A percentile compares a stretch with the other conserved stretches of the same genome.
Evolutionary conservation across 1,140 invertebrate genomes (phyloP).

Genomic region (Drosophila parabipectinata): DNA sequence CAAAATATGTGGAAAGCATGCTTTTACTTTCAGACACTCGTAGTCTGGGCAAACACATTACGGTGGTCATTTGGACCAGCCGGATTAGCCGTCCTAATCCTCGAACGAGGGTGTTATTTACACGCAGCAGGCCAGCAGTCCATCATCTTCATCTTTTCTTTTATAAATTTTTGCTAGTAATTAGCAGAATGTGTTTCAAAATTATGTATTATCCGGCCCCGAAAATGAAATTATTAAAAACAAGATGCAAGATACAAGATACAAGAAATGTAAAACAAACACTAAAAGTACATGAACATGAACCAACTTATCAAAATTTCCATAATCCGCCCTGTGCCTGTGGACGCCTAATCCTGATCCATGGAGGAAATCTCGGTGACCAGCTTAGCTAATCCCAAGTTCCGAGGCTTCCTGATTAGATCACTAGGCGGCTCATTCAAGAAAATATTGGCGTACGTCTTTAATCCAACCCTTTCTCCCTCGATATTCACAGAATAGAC

Average conservation of each 20-base stretch:
- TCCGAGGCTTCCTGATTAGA: constrained; percentile 36
- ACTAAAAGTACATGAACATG: background rate
- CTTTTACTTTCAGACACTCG: background rate
- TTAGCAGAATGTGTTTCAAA: constrained; percentile 38
- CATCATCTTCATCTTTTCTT: constrained; percentile 28
- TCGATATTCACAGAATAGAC: background rate
- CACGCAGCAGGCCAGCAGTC: constrained; percentile 38
- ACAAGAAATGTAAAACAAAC: background rate
- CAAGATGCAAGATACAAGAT: constrained; percentile 1
- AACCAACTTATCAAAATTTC: background rate
- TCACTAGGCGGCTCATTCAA: constrained; percentile 52
- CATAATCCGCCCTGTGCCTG: constrained; percentile 47
- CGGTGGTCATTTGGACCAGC: constrained; percentile 33
- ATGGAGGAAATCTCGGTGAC: constrained; percentile 45
- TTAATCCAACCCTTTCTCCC: constrained; percentile 35
- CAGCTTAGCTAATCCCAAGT: constrained; percentile 50
- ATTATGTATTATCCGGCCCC: background rate
- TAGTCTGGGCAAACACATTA: constrained; percentile 11
- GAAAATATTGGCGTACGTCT: background rate
- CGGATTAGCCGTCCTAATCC: constrained; percentile 68
- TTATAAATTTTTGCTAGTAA: constrained; percentile 36
- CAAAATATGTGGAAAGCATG: constrained; percentile 18
- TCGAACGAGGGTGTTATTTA: constrained; percentile 58
- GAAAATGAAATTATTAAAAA: background rate
- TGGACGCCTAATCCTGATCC: constrained; percentile 68